Base-by-base conservation (phyloP, 2,888 invertebrate species). In the Cistogaster globosa region DNA sequence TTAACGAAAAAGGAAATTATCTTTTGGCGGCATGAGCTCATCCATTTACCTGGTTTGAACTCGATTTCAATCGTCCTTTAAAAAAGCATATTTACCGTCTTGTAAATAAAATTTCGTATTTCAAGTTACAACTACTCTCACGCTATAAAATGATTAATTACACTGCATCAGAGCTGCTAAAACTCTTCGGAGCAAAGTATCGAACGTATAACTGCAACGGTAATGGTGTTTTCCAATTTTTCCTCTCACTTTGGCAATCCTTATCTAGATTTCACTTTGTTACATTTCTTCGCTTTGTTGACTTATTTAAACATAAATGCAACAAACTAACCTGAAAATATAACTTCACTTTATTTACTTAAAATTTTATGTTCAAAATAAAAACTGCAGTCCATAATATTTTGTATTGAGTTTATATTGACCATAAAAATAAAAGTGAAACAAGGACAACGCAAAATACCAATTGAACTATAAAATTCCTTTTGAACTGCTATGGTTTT, bases 251-350 rank as follows among this genome's bases (percentile, higher is more conserved):
- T 16, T 45, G 74, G 79, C 69, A 79, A 63, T 51, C 14, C 68
- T 62, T 7, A 0, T 51, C 55, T n/a, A 68, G 20, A 22, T 20
- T 42, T 18, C 8, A 2, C 26, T n/a, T 57, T 55, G 55, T 45
- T 14, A n/a, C 14, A 36, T 26, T 53, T 51, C 11, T n/a, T 16
- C 42, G 12, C 22, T 42, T 53, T 16, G 2, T 68, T 42, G 18
- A 14, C 12, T 51, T 63, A 60, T 80, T 72, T 60, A 65, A 75
- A 65, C 71, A 68, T 84, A 68, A 80, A 62, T 76, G 80, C 84
- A 84, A 80, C 80, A 84, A 80, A 77, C 65, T 80, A 80, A 84
- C 60, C 67, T 57, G 67, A 72, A 84, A 80, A 55, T 48, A 71
- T 32, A 32, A 58, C 57, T 48, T 63, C 75, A 57, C 48, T 63